phyloP scores from a whole-genome alignment of 2,888 invertebrate species.

The Cephus rjabovi region DNA sequence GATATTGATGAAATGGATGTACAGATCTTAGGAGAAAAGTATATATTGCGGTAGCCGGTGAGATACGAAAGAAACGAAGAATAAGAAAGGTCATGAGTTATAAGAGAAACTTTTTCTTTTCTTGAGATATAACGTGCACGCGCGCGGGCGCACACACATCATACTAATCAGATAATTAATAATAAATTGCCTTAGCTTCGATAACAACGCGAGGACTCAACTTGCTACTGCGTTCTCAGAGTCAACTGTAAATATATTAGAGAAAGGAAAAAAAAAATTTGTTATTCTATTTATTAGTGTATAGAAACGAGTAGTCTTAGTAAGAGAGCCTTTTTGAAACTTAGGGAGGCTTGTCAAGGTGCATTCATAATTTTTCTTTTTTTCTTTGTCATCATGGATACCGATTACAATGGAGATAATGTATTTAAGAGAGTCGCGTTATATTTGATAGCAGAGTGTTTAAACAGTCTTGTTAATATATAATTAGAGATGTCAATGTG shows the following conservation, averaged over 20 bases:
- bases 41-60: not conserved
- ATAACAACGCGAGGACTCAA: not conserved
- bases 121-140: not conserved
- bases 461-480: no score
- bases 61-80: not conserved
- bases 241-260: constrained; percentile 7
- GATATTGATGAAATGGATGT: not conserved
- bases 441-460: no score
- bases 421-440: no score
- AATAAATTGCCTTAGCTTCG: no score
- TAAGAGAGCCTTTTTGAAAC: no score
- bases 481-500: no score
- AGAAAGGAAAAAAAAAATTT: not conserved
- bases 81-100: not conserved
- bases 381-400: no score
- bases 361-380: no score
- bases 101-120: not conserved
- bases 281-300: constrained; percentile 9
- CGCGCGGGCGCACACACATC: not conserved
- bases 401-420: no score
- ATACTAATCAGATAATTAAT: no score
- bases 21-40: not conserved
- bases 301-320: no score
- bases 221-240: constrained; percentile 1
- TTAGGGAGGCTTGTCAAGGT: no score